Conservation (phyloP, 2,888 invertebrate species). For the Aphelenchoides bicaudatus region DNA sequence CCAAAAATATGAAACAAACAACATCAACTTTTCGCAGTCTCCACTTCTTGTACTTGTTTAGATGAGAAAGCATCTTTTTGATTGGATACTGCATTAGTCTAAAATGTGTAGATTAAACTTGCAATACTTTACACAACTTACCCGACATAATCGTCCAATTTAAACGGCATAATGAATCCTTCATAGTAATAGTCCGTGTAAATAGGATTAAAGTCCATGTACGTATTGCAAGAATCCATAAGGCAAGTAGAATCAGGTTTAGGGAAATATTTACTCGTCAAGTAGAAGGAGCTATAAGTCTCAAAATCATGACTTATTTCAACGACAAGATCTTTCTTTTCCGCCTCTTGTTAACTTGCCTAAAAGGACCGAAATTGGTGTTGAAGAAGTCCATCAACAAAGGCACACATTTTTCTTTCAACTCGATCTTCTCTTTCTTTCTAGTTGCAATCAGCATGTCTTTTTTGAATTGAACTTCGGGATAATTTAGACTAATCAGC, state of each 20-base stretch:
- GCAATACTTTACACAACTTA: neutral
- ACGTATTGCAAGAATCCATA: neutral
- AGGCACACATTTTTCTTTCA: neutral
- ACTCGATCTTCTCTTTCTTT: slow-evolving; percentile 1
- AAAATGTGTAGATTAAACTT: neutral
- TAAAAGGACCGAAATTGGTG: slow-evolving; percentile 7
- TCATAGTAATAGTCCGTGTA: neutral
- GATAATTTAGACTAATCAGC: neutral
- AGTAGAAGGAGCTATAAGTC: neutral
- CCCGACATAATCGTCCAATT: slow-evolving; percentile 1
- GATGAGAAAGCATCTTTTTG: neutral
- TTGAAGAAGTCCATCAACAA: slow-evolving; percentile 6
- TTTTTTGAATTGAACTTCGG: neutral
- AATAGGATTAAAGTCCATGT: slow-evolving; percentile 1
- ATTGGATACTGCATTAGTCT: neutral
- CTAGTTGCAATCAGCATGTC: neutral
- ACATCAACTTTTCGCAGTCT: neutral
- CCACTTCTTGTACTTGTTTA: neutral
- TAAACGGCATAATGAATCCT: neutral
- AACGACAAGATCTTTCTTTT: neutral
- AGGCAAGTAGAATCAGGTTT: neutral
- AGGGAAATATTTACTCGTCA: neutral
- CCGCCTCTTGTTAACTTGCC: neutral
- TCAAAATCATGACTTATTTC: slow-evolving; percentile 4
- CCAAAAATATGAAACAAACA: neutral